Percentiles rank a stretch among this genome's conserved stretches.
Conservation (phyloP, 2,888 invertebrate genomes). For the Drosophila incognita region DNA sequence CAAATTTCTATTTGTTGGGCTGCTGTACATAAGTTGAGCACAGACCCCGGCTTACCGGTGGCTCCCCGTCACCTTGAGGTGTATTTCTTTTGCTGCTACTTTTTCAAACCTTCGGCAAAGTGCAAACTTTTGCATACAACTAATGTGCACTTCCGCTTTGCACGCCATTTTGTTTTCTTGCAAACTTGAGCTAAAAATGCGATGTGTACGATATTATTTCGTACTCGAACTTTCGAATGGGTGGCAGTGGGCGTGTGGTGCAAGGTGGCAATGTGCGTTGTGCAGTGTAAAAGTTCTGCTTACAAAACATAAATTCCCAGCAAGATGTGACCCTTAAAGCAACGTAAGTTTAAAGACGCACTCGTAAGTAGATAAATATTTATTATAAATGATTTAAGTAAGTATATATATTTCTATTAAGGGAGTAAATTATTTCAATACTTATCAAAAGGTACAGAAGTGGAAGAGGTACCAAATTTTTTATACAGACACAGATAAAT, state of each 20-base stretch:
- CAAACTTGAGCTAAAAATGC: conserved; percentile 68
- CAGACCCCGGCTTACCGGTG: background rate
- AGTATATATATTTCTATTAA: background rate
- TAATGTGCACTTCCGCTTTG: conserved; percentile 80
- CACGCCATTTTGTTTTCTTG: conserved; percentile 69
- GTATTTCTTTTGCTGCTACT: conserved; percentile 25
- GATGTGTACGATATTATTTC: conserved; percentile 72
- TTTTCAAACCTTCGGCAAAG: conserved; percentile 53
- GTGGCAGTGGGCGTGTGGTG: conserved; percentile 11
- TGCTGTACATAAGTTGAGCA: conserved; percentile 63
- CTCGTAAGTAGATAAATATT: conserved; percentile 7
- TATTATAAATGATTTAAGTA: background rate
- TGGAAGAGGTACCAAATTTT: background rate
- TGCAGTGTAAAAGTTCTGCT: conserved; percentile 45
- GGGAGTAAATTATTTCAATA: background rate
- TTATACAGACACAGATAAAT: background rate
- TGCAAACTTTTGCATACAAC: conserved; percentile 76
- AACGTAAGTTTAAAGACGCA: background rate
- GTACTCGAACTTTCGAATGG: conserved; percentile 66
- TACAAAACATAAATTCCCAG: conserved; percentile 42
- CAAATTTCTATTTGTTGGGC: conserved; percentile 71
- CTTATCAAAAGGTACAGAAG: no score
- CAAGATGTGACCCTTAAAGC: conserved; percentile 42
- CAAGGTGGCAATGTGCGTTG: conserved; percentile 39
- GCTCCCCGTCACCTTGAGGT: conserved; percentile 1